These are phyloP conservation scores for Heliconius hortense DNA, from an alignment of 2,888 invertebrate species.

Conservation along the genomic window DNA sequence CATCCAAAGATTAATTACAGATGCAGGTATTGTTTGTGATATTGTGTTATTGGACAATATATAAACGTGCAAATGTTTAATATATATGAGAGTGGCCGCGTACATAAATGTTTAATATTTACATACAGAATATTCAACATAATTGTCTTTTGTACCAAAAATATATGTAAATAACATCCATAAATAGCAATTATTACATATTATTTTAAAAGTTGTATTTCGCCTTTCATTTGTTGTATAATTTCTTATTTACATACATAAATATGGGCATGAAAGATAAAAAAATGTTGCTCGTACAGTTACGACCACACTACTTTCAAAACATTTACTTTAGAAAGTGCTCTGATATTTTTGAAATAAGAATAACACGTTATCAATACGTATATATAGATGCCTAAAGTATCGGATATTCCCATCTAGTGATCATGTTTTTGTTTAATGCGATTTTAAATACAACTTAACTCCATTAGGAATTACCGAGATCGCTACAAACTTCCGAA, in stretches of 20 bases:
- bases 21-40: neutral
- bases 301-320: slow-evolving; percentile 10
- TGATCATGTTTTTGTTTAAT: neutral
- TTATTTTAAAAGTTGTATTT: neutral
- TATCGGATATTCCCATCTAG: neutral
- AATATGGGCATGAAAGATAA: slow-evolving; percentile 1
- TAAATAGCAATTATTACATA: neutral
- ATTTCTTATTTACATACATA: neutral
- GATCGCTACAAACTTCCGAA: slow-evolving; percentile 2
- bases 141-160: neutral
- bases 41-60: neutral
- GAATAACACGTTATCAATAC: neutral
- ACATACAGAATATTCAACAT: neutral
- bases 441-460: neutral
- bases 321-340: slow-evolving; percentile 18
- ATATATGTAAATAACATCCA: neutral
- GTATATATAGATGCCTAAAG: neutral
- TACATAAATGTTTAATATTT: neutral
- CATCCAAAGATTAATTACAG: neutral
- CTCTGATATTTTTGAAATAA: neutral
- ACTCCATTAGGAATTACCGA: neutral
- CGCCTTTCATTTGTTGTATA: slow-evolving; percentile 11
- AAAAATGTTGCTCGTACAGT: neutral
- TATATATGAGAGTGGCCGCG: neutral
- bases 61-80: neutral